phyloP scores from a whole-genome alignment of 2,888 invertebrate genomes.

The Stenichneumon culpator region DNA sequence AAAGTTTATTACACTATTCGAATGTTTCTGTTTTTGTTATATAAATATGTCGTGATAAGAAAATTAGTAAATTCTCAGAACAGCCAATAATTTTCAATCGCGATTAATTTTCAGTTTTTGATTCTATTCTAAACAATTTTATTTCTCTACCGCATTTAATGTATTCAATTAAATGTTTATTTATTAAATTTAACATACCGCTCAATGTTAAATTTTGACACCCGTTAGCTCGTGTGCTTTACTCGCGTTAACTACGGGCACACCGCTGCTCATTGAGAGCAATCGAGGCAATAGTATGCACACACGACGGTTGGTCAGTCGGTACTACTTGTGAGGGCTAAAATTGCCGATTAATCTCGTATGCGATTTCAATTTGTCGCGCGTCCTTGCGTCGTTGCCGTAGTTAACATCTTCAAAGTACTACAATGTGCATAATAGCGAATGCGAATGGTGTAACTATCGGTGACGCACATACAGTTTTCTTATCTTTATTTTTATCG shows the following conservation, averaged over 20 bases:
- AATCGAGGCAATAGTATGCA: conserved; percentile 79
- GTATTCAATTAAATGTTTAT: background rate
- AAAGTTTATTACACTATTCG: background rate
- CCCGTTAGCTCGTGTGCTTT: conserved; percentile 63
- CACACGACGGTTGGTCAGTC: conserved; percentile 60
- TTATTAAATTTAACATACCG: background rate
- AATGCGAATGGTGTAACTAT: background rate
- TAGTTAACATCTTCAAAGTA: conserved; percentile 33
- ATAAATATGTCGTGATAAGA: too few relatives aligned
- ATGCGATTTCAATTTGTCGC: conserved; percentile 74
- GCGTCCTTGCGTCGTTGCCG: conserved; percentile 62
- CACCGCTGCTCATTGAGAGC: conserved; percentile 78
- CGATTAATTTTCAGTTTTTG: background rate
- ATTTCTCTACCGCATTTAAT: too few relatives aligned
- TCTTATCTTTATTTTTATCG: conserved; percentile 3
- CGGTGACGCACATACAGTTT: background rate
- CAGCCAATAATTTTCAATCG: too few relatives aligned
- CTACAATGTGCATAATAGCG: background rate
- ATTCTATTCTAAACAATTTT: background rate
- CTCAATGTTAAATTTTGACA: conserved; percentile 35
- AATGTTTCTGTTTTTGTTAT: background rate
- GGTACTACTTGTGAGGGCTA: conserved; percentile 65
- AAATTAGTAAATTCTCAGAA: too few relatives aligned
- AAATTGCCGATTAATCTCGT: conserved; percentile 75
- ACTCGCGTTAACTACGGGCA: conserved; percentile 72